Evolutionary conservation across 2,888 invertebrate species (phyloP), one percentile per base, ranked within the genome.

Genomic region (Eupithecia abbreviata): DNA sequence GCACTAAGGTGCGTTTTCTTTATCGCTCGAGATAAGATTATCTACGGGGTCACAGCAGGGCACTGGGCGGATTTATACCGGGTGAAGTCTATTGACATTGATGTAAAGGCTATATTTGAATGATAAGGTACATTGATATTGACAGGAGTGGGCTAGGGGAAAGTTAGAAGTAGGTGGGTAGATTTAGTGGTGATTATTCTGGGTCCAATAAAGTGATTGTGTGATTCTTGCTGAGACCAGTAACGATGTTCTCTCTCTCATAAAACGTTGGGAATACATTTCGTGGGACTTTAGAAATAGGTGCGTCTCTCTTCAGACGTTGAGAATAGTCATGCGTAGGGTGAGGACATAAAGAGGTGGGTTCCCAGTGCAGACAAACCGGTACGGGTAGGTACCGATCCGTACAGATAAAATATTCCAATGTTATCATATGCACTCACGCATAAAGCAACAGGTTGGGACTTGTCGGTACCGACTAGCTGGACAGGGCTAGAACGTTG

Each of bases 21-120:
- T 89, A 89, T 89, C 88, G 84, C 79, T 74, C 72, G 73, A 86
- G 89, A 89, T 89, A 89, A 89, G 89, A 89, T 89, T 86, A 83
- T 80, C 87, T 86, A 85, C 74, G 82, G 82, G 88, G 89, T 89
- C 88, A 86, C 82, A 81, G 77, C 79, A 82, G 85, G 85, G 82
- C 85, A 85, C 70, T 55, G 71, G 69, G 68, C 74, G 71, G 79
- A 80, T 81, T 82, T 82, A 82, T 78, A 62, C 66, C 65, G 13
- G 76, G 75, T 72, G 69, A 77, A 78, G 12, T 74, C 70, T 78
- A 78, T 78, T 66, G 65, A 72, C 77, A 77, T 79, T 75, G 72
- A 73, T 81, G 77, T 79, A 79, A 70, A 67, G 75, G 72, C 55
- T 74, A 77, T 77, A 79, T 80, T 79, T 73, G 72, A 78, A 80